Evolutionary conservation across 2,888 invertebrate genomes (phyloP), one percentile per base, ranked within the genome.

Genomic region (Lobophora halterata): DNA sequence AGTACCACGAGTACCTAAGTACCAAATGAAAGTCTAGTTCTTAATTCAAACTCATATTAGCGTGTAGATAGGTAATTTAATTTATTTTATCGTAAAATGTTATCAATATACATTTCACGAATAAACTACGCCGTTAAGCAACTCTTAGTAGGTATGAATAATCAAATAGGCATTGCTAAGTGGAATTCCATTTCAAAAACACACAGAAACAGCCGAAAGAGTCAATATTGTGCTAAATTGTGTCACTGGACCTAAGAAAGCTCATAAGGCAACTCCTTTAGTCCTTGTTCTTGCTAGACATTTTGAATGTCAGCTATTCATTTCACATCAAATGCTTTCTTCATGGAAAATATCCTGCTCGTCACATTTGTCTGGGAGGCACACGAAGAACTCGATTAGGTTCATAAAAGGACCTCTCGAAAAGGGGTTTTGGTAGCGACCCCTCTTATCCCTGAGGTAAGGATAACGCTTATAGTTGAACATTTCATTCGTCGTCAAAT

Each of bases 401-500:
- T 97, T 97, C 66, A 94, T 89, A 32, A 95, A 89, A 0, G 95
- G 93, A 0, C 97, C 97, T 44, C 96, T 89, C n/a, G 96, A 95
- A 71, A 96, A 97, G 0, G 97, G 97, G 82, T 97, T 97, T 67
- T 93, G 92, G 72, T 96, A 97, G 47, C 93, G 91, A 1, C 97
- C 97, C 41, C 94, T 90, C 66, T 95, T 95, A 72, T 97, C 97
- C 34, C 96, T 89, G 47, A 97, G 77, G 72, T 97, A 97, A 0
- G 95, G 93, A 74, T 97, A 97, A 31, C 97, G 89, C 70, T 96
- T 96, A 74, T 95, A 95, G 82, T 97, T 97, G 71, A 97, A 95
- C 94, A 96, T 95, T 82, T 97, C 97, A 74, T 97, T 97, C 25
- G 97, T 97, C 3, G 97, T 97, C 42, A 97, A 81, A 83, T 97